Conservation (phyloP, 1,140 invertebrate species). For the Scylla paramamosain region DNA sequence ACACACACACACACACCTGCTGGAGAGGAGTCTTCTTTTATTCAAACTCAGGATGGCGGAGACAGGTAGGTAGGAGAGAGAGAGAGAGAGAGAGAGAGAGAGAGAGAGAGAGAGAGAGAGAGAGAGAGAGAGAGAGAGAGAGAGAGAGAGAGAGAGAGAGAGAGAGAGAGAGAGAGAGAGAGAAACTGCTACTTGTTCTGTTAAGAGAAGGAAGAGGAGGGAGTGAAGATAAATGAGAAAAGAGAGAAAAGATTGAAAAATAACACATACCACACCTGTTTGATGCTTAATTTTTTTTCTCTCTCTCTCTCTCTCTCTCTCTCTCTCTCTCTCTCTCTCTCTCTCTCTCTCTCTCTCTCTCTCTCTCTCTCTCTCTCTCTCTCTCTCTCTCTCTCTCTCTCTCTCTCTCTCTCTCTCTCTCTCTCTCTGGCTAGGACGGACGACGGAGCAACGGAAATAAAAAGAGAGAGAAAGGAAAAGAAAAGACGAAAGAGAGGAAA, state of each 20-base stretch:
- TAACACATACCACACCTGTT: too few relatives aligned
- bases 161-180: background rate
- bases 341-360: constrained; percentile 26
- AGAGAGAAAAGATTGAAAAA: too few relatives aligned
- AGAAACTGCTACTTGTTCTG: too few relatives aligned
- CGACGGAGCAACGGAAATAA: background rate
- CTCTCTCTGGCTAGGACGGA: background rate
- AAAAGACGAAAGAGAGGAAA: constrained; percentile 3
- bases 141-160: background rate
- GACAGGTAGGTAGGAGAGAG: constrained; percentile 27
- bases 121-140: background rate
- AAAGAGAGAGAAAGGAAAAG: background rate
- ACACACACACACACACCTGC: background rate
- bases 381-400: background rate
- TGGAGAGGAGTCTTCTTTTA: constrained; percentile 18
- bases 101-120: background rate
- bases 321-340: background rate
- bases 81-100: background rate
- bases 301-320: constrained; percentile 19
- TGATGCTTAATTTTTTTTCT: background rate
- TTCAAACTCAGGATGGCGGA: constrained; percentile 35
- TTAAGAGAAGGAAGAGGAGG: background rate
- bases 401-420: constrained; percentile 19
- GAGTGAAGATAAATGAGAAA: background rate
- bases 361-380: constrained; percentile 19